phyloP scores from a whole-genome alignment of 1,140 invertebrate genomes.

The Apis mellifera region DNA sequence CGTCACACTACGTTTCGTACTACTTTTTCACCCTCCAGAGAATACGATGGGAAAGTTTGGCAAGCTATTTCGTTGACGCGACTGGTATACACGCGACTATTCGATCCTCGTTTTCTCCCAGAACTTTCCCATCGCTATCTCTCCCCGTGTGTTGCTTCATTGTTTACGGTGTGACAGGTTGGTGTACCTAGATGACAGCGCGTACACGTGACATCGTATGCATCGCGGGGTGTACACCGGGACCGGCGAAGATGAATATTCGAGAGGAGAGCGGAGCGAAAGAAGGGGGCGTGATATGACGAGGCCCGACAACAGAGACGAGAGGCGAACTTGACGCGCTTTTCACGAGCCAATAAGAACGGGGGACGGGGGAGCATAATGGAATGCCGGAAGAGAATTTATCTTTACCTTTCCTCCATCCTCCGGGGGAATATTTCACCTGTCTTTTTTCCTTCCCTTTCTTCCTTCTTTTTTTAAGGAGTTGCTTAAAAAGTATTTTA shows the following conservation, averaged over 20 bases:
- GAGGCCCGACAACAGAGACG: slow-evolving; percentile 45
- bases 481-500: no score
- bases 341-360: slow-evolving; percentile 33
- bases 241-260: slow-evolving; percentile 41
- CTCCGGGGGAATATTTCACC: neutral
- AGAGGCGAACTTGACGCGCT: slow-evolving; percentile 46
- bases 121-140: neutral
- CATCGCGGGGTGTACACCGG: neutral
- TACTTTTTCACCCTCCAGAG: no score
- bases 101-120: slow-evolving; percentile 10
- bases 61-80: neutral
- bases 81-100: neutral
- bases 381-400: slow-evolving; percentile 16
- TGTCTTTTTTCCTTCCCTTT: neutral
- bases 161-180: slow-evolving; percentile 31
- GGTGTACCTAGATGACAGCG: slow-evolving; percentile 35
- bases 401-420: neutral
- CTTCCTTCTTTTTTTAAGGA: no score
- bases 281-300: slow-evolving; percentile 37
- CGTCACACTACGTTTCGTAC: no score
- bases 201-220: slow-evolving; percentile 29
- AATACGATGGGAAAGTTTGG: no score
- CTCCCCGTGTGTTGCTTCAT: slow-evolving; percentile 34
- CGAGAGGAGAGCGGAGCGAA: neutral
- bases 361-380: neutral